Conservation (phyloP, 1,140 invertebrate species). For the Hetaerina americana region DNA sequence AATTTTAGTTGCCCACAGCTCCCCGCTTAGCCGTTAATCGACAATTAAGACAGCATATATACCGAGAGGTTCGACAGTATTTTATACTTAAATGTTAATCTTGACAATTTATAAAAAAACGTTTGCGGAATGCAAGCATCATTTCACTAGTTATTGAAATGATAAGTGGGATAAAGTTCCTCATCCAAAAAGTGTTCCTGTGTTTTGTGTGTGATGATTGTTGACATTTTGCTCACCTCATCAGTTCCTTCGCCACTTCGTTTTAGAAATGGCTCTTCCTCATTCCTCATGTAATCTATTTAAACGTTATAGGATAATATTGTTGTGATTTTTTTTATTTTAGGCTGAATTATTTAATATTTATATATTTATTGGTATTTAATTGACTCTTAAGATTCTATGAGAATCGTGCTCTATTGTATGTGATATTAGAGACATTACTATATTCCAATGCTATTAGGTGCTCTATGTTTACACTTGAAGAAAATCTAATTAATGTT, state of each 20-base stretch:
- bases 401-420: background rate
- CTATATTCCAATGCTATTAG: background rate
- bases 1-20: no score
- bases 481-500: no score
- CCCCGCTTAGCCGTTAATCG: no score
- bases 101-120: no score
- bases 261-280: background rate
- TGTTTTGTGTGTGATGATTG: background rate
- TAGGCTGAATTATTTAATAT: background rate
- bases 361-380: background rate
- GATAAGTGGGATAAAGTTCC: background rate
- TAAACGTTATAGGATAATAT: background rate
- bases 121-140: no score
- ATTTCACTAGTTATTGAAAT: no score
- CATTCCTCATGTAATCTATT: background rate
- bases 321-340: background rate
- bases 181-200: background rate
- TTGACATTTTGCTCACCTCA: background rate
- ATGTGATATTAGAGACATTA: conserved; percentile 1
- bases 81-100: no score
- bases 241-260: background rate
- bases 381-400: background rate
- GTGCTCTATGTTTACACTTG: no score
- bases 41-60: no score
- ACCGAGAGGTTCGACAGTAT: no score